Evolutionary conservation across 2,888 invertebrate species (phyloP).

Genomic region (Caenorhabditis sulstoni): DNA sequence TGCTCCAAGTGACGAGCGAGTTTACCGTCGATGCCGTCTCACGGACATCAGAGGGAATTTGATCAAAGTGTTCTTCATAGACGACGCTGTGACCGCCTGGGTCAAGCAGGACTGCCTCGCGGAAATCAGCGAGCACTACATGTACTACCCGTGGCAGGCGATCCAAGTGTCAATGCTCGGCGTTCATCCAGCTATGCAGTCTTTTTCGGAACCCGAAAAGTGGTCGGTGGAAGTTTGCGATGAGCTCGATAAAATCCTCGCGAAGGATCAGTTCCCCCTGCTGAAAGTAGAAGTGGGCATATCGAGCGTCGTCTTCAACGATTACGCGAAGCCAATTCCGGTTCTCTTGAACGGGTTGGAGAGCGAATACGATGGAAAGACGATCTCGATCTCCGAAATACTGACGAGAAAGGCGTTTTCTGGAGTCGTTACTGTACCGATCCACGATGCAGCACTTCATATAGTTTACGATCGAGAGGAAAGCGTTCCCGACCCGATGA

Average conservation of each 20-base stretch:
- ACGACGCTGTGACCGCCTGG: conserved; percentile 54
- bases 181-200: conserved; percentile 23
- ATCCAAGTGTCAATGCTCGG: conserved; percentile 60
- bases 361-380: not conserved
- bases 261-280: not conserved
- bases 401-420: not conserved
- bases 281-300: conserved; percentile 31
- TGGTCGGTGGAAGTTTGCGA: conserved; percentile 37
- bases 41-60: not conserved
- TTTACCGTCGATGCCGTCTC: conserved; percentile 58
- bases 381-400: conserved; percentile 6
- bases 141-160: conserved; percentile 66
- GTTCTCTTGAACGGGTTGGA: conserved; percentile 32
- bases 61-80: conserved; percentile 62
- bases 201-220: not conserved
- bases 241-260: conserved; percentile 29
- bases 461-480: conserved; percentile 21
- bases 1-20: conserved; percentile 58
- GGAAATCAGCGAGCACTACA: conserved; percentile 38
- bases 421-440: not conserved
- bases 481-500: not conserved
- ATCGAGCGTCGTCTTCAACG: conserved; percentile 46
- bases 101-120: conserved; percentile 46
- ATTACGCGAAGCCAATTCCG: conserved; percentile 36
- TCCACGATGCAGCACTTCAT: conserved; percentile 35